Base-by-base conservation (phyloP, 1,140 invertebrate genomes). In the Hormaphis cornu region DNA sequence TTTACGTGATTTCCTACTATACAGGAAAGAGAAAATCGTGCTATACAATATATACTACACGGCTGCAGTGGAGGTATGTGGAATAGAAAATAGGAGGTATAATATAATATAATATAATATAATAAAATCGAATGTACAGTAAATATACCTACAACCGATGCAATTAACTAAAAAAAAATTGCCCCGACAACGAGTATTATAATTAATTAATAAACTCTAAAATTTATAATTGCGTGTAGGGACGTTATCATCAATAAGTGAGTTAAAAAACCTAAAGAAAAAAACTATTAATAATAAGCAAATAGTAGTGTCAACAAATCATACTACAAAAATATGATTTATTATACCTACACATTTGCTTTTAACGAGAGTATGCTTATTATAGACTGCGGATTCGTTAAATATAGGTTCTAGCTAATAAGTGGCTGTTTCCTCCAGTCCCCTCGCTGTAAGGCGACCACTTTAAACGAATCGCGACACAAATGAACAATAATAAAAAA, bases 1-100 rank as follows among this genome's bases (percentile, higher is more conserved):
- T 48, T 48, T 66, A 66, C 61, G 61, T 66, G 61, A 66, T 66
- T 66, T 66, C 61, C 61, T 66, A 66, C n/a, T n/a, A n/a, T n/a
- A n/a, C 61, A 66, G 61, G 61, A 66, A 66, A 66, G 61, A 66
- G 61, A 66, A 66, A 66, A 66, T 66, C 61, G 61, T 66, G 61
- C 44, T 8, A 35, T 46, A 30, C 61, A 6, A 66, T 33, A 66
- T 20, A 66, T 66, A 50, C n/a, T 24, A 18, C 30, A 28, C 22
- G 1, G 33, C n/a, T 20, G 10, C 50, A 66, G 4, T 28, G 9
- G 14, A 9, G 61, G 61, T 48, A 66, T 66, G 61, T 28, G 44
- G 20, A 66, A 48, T 66, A 66, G 61, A 66, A 66, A 66, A 42
- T 66, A 5, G 5, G 35, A 37, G 14, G 35, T 8, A 14, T 37